These are phyloP conservation scores for Ianthella basta DNA, from an alignment of 37 sponge, comb jelly and placozoan genomes.

Conservation along the genomic window DNA sequence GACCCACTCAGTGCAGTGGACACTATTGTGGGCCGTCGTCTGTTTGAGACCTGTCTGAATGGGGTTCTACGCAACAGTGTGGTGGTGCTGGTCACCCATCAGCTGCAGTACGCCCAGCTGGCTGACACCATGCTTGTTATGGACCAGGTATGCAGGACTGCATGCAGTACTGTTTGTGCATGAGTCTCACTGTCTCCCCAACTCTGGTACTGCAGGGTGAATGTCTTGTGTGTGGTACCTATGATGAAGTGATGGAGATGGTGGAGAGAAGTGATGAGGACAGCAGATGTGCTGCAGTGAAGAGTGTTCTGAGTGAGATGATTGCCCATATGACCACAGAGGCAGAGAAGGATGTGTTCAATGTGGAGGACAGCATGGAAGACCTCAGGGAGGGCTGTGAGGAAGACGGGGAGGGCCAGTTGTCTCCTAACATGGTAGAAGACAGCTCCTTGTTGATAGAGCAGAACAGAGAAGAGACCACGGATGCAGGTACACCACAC, in stretches of 20 bases:
- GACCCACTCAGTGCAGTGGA: slow-evolving; percentile 91
- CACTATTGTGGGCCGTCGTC: slow-evolving; percentile 64
- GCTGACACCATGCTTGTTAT: slow-evolving; percentile 66
- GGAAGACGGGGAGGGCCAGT: no score
- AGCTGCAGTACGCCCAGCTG: slow-evolving; percentile 71
- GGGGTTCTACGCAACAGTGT: slow-evolving; percentile 53
- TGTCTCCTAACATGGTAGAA: no score
- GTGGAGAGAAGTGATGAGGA: slow-evolving; percentile 4
- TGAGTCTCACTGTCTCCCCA: no score
- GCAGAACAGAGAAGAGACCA: no score
- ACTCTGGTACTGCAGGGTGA: neutral
- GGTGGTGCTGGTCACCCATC: slow-evolving; percentile 79
- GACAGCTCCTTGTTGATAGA: no score
- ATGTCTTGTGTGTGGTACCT: neutral
- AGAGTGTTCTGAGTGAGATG: slow-evolving; percentile 22
- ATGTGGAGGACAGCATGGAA: slow-evolving; percentile 17
- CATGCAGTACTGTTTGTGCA: no score
- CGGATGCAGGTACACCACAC: no score
- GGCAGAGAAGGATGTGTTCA: slow-evolving; percentile 3
- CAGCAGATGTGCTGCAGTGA: neutral
- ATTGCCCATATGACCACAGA: neutral
- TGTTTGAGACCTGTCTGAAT: slow-evolving; percentile 73
- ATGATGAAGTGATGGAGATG: slow-evolving; percentile 7
- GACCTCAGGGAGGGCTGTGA: no score
- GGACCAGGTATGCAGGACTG: slow-evolving; percentile 51